phyloP scores from a whole-genome alignment of 2,797 vertebrate species.

The Alectoris magna region DNA sequence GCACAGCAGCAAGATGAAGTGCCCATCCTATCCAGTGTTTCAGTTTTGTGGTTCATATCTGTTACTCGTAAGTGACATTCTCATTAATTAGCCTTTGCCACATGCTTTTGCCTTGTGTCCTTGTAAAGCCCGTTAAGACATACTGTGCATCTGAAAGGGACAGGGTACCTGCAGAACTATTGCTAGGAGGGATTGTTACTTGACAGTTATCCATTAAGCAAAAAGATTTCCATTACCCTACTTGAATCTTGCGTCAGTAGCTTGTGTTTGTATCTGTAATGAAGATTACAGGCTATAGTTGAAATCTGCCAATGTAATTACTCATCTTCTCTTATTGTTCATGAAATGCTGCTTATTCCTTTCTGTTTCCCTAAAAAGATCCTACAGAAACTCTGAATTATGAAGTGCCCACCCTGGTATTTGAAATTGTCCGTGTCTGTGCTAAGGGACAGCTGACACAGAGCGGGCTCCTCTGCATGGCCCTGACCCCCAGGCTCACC shows the following conservation, averaged over 20 bases:
- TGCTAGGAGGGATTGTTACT: conserved; percentile 58
- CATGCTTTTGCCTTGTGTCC: conserved; percentile 73
- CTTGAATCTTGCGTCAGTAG: conserved; percentile 52
- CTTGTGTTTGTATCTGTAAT: conserved; percentile 22
- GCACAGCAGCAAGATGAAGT: not conserved
- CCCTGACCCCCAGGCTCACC: not conserved
- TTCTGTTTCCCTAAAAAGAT: not conserved
- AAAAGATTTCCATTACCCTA: conserved; percentile 68
- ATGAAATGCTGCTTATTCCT: not conserved
- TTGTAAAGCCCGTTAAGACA: conserved; percentile 75
- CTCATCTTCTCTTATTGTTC: not conserved
- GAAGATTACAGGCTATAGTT: conserved; percentile 37
- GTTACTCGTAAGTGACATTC: conserved; percentile 20
- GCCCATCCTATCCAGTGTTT: conserved; percentile 9
- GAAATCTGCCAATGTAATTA: not conserved
- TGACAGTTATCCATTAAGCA: conserved; percentile 70
- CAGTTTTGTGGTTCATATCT: not conserved
- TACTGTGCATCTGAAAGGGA: conserved; percentile 71
- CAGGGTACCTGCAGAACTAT: conserved; percentile 31
- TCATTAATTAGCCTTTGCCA: conserved; percentile 68
- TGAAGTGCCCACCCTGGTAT: not conserved
- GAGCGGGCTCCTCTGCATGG: not conserved
- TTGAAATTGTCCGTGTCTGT: not conserved
- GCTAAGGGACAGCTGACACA: not conserved
- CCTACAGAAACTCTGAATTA: not conserved